Base-by-base conservation (phyloP, 2,888 invertebrate genomes). In the Mayetiola destructor region DNA sequence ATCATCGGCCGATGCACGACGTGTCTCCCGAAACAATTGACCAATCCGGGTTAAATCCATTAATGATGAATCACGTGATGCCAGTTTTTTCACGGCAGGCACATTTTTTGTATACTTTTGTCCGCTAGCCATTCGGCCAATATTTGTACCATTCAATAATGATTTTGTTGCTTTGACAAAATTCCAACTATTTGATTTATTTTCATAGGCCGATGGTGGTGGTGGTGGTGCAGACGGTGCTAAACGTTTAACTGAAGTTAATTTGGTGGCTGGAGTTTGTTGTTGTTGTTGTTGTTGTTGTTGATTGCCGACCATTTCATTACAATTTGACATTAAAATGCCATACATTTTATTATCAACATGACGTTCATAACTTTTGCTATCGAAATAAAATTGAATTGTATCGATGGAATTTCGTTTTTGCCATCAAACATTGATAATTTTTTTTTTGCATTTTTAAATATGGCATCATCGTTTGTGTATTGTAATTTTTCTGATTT, bases 371-470 rank as follows among this genome's bases (percentile, higher is more conserved):
- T 61, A 61, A 12, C 61, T 59, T 56, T 61, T 60, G 39, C 59
- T 61, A 53, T 61, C 61, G 42, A 61, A 61, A 39, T 60, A 61
- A 56, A 58, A 61, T 53, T 61, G 61, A 40, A 61, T 61, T 27
- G 58, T 59, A 9, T 61, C 61, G 9, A 61, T 57, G 35, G 59
- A 59, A 29, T 55, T 56, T n/a, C 39, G 42, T 37, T 55, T 57
- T 42, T 56, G 29, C 35, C 12, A 18, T 59, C 59, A 29, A 59
- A 59, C 32, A 58, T 37, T 12, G 56, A 20, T 27, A 36, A 56
- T 23, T 40, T 39, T n/a, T n/a, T n/a, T 20, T 56, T 56, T 9
- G 39, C 40, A 1, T 27, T 39, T 57, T 57, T 57, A 8, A 57
- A 23, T 35, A 55, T 36, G 42, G 40, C 48, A 39, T 56, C 36